A percentile compares a stretch with the other conserved stretches of the same genome.
These are phyloP conservation scores for Poeciliopsis occidentalis DNA, from an alignment of 2,113 vertebrate genomes.

Conservation along the genomic window DNA sequence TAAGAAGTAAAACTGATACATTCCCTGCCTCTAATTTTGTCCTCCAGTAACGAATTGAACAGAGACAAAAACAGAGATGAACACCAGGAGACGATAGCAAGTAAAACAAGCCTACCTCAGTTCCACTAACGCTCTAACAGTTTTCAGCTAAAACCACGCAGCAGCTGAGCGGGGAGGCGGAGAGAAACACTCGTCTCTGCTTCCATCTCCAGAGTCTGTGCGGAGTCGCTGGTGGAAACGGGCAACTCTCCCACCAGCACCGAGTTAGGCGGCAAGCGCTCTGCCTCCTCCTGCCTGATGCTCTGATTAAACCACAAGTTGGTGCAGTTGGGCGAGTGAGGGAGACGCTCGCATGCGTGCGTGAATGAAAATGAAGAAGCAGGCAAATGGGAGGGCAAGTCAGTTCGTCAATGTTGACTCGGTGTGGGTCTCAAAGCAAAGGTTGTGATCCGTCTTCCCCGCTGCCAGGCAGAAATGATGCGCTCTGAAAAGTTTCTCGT, in stretches of 20 bases:
- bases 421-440: conserved; percentile 3
- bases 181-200: conserved; percentile 14
- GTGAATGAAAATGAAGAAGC: conserved; percentile 7
- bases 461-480: background rate
- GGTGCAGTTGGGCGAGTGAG: conserved; percentile 19
- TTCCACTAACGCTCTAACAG: conserved; percentile 37
- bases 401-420: background rate
- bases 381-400: background rate
- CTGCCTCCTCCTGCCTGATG: conserved; percentile 52
- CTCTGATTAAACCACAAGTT: conserved; percentile 54
- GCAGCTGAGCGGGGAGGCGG: conserved; percentile 15
- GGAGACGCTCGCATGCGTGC: conserved; percentile 9
- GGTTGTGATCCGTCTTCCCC: background rate
- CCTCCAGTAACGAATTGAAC: background rate
- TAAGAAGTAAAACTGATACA: background rate
- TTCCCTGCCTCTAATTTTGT: background rate
- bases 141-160: conserved; percentile 13
- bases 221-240: conserved; percentile 44
- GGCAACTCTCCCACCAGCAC: conserved; percentile 38
- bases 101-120: conserved; percentile 57
- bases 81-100: background rate
- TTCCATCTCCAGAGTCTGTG: conserved; percentile 42
- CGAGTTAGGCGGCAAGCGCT: conserved; percentile 49
- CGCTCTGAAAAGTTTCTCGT: conserved; percentile 5
- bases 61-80: background rate